Evolutionary conservation across 30 jellyfish, hydroid and myxozoan species (phyloP).

Genomic region (Chrysaora quinquecirrha): DNA sequence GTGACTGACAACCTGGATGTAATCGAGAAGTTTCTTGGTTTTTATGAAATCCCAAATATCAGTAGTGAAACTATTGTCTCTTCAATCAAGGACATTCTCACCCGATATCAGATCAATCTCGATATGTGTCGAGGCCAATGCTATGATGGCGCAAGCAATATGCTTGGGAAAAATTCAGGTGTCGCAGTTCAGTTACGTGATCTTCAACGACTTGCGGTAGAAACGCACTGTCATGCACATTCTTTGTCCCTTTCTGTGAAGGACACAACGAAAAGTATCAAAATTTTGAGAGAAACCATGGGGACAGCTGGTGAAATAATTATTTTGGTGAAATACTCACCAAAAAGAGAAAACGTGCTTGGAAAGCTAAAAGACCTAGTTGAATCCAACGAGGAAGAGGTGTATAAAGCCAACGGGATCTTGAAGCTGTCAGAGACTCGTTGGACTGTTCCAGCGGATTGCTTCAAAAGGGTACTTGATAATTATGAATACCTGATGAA

Average conservation of each 20-base stretch:
- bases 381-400: no score
- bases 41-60: slow-evolving; percentile 39
- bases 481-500: no score
- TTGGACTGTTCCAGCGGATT: no score
- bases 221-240: slow-evolving; percentile 42
- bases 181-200: slow-evolving; percentile 13
- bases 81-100: slow-evolving; percentile 34
- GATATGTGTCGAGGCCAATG: slow-evolving; percentile 36
- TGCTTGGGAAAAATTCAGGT: slow-evolving; percentile 4
- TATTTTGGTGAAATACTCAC: slow-evolving; percentile 42
- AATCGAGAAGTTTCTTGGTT: slow-evolving; percentile 51
- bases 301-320: slow-evolving; percentile 29
- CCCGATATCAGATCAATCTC: neutral
- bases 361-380: slow-evolving; percentile 37
- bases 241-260: slow-evolving; percentile 16
- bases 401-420: no score
- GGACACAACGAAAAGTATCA: slow-evolving; percentile 17
- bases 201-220: slow-evolving; percentile 25
- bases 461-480: no score
- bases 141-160: slow-evolving; percentile 16
- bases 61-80: slow-evolving; percentile 28
- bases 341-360: slow-evolving; percentile 40
- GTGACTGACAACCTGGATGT: slow-evolving; percentile 30
- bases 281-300: slow-evolving; percentile 22
- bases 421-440: no score